Percentiles rank a stretch among this genome's conserved stretches.
phyloP scores from a whole-genome alignment of 2,113 vertebrate genomes.

The Dipodomys stephensi region DNA sequence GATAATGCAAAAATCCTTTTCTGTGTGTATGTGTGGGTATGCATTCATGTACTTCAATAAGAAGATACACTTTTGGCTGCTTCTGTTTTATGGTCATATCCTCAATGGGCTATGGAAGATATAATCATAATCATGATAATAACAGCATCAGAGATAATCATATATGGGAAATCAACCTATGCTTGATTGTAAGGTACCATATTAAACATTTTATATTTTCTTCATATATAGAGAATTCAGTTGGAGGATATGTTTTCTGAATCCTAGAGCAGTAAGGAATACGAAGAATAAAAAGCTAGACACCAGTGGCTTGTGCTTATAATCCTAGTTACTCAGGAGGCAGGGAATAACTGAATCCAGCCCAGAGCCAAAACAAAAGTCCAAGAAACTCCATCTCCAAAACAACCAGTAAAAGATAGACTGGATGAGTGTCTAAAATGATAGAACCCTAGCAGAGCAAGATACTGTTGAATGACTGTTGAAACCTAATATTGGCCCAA shows the following conservation, averaged over 20 bases:
- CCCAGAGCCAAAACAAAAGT: too few relatives aligned
- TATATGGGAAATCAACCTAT: neutral
- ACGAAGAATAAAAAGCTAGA: conserved; percentile 11
- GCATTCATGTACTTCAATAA: neutral
- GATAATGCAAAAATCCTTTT: neutral
- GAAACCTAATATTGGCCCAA: too few relatives aligned
- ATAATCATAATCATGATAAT: neutral
- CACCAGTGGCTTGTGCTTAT: neutral
- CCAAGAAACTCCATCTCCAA: too few relatives aligned
- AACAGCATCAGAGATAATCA: neutral
- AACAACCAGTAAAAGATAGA: neutral
- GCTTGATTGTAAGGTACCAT: neutral
- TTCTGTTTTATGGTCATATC: conserved; percentile 14
- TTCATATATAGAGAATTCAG: neutral
- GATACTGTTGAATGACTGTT: too few relatives aligned
- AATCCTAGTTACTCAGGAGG: too few relatives aligned
- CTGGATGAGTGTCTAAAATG: too few relatives aligned
- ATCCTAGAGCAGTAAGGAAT: neutral
- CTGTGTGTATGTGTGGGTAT: neutral
- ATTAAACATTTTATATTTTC: neutral
- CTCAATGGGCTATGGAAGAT: neutral
- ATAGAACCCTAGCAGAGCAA: too few relatives aligned
- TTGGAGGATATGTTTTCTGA: neutral
- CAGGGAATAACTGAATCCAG: too few relatives aligned
- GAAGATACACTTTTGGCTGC: neutral